Percentiles rank a stretch among this genome's conserved stretches.
These are phyloP conservation scores for Apodemus sylvaticus DNA, from an alignment of 2,113 vertebrate species.

Conservation along the genomic window DNA sequence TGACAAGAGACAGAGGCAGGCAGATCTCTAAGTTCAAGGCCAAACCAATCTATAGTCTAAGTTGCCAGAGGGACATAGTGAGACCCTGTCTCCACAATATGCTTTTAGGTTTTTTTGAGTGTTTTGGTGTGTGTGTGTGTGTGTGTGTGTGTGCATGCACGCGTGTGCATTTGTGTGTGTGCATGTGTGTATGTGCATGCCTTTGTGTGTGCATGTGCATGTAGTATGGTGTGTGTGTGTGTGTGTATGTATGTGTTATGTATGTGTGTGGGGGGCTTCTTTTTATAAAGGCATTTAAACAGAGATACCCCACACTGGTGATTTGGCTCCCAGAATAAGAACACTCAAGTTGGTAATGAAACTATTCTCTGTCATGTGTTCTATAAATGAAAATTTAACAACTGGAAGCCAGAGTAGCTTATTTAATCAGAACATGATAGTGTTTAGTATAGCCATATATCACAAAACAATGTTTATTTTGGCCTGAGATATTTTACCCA, in stretches of 20 bases:
- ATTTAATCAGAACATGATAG: background rate
- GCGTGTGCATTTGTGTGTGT: too few species aligned
- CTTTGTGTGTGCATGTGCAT: too few species aligned
- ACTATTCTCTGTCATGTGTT: background rate
- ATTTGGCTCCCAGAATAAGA: background rate
- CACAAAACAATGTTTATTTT: conserved; percentile 35
- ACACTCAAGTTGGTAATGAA: background rate
- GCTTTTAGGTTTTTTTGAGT: background rate
- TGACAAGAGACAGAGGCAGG: background rate
- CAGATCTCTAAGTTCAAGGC: background rate
- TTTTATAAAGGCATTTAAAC: too few species aligned
- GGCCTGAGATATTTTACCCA: conserved; percentile 22
- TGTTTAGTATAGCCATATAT: background rate
- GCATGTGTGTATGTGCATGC: background rate
- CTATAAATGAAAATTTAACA: background rate
- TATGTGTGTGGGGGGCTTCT: too few species aligned
- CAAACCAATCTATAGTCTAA: background rate
- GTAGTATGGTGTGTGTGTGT: too few species aligned
- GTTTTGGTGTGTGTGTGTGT: background rate
- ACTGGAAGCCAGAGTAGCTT: background rate
- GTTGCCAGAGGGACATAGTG: background rate
- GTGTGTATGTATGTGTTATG: too few species aligned
- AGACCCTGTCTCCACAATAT: background rate
- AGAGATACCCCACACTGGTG: background rate
- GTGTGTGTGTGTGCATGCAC: background rate